Evolutionary conservation across 2,113 vertebrate genomes (phyloP).

Genomic region (Lasiurus cinereus): DNA sequence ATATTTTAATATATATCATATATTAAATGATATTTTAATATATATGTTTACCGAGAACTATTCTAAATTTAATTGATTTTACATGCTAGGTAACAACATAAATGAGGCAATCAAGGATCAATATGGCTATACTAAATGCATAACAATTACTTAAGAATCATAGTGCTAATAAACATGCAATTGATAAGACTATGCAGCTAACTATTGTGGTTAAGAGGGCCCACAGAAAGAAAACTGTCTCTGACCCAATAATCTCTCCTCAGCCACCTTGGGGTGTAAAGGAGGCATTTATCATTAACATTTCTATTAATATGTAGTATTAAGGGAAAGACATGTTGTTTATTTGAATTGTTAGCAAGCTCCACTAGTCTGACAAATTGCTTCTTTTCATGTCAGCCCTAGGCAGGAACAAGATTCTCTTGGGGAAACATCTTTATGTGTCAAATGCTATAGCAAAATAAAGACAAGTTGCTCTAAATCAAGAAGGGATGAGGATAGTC

Average conservation of each 20-base stretch:
- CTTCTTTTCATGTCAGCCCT: constrained; percentile 62
- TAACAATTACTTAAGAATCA: constrained; percentile 46
- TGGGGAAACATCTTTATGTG: constrained; percentile 63
- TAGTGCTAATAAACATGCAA: constrained; percentile 5
- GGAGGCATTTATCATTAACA: constrained; percentile 26
- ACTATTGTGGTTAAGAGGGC: background rate
- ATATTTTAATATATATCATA: background rate
- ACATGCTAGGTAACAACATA: constrained; percentile 34
- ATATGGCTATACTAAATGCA: constrained; percentile 43
- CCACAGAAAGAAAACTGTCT: constrained; percentile 56
- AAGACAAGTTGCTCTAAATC: constrained; percentile 52
- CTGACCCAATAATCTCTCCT: constrained; percentile 42
- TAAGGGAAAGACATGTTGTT: constrained; percentile 50
- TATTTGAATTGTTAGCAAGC: constrained; percentile 81
- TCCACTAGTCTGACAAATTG: constrained; percentile 65
- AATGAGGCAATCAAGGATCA: background rate
- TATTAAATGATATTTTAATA: too few relatives aligned
- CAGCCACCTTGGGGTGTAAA: background rate
- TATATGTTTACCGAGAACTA: background rate
- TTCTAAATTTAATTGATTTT: constrained; percentile 49
- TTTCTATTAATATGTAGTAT: constrained; percentile 78
- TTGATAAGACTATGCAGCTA: background rate
- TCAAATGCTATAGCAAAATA: constrained; percentile 62
- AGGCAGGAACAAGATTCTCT: constrained; percentile 61
- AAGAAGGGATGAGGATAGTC: background rate